Base-by-base conservation (phyloP, 1,140 invertebrate species). In the Penaeus vannamei region DNA sequence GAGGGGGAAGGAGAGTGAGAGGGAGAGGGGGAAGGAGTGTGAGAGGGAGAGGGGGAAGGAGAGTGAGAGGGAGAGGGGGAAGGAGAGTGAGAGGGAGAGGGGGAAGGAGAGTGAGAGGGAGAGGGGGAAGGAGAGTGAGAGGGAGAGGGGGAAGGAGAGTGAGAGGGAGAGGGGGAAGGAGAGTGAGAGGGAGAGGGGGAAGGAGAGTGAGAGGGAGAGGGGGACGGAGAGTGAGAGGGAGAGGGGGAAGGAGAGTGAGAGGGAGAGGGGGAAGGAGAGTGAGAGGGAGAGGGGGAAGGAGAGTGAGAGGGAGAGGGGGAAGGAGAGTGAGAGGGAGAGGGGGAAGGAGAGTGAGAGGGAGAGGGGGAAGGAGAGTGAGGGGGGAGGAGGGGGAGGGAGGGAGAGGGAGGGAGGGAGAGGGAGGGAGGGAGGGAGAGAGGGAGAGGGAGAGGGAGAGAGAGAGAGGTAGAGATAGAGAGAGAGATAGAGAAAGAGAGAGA, bases 1-100 rank as follows among this genome's bases (percentile, higher is more conserved):
- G 79, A 81, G 79, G 23, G 79, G 53, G 79, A 81, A 42, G 23
- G 79, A 81, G 79, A 81, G 79, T 7, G 79, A 81, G 79, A 81
- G 79, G 53, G 79, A 46, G 79, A 81, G 79, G 53, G 79, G 23
- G 79, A 81, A 42, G 53, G 79, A 46, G 79, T 53, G 79, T 53
- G 79, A 46, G 79, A 81, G 79, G 53, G 79, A 46, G 79, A 81
- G 79, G 53, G 79, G 53, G 79, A 32, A 23, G 59, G 46, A 81
- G 22, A 32, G 29, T 8, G 66, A 69, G 29, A 69, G 66, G 19
- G 66, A 69, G 66, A 69, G 5, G 66, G 19, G 29, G 19, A 14
- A 69, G 66, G 0, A 19, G 1, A 29, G 36, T 32, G 42, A 32
- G 42, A 7, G 7, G 64, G 61, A 60, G 61, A 84, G 82, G 5